Evolutionary conservation across 2,797 vertebrate genomes (phyloP), one percentile per base, ranked within the genome.

Genomic region (Spinibarbus caldwelli): DNA sequence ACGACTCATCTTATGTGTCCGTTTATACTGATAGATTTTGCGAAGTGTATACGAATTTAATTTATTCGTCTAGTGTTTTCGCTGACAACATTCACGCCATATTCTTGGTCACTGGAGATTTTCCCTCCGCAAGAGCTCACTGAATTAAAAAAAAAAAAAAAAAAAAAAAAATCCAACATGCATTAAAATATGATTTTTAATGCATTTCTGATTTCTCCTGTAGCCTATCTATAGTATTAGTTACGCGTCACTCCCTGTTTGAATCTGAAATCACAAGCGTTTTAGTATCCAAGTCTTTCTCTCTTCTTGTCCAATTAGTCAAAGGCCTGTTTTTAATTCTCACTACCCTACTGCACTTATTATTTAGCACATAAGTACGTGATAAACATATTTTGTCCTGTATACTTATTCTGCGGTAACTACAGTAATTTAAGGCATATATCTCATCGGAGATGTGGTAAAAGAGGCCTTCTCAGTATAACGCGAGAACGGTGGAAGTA

Each of bases 331-430:
- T 84, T 72, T 82, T 82, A 85, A 66, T 82, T 57, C 78, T 19
- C 49, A 70, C 80, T 71, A 8, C 49, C 62, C 72, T 64, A 14
- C 59, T 78, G 47, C 49, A 82, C 80, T 85, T 82, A 83, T 84
- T 78, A 75, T 88, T 87, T 78, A 87, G 80, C 79, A 85, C 85
- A 67, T 76, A 45, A n/a, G 36, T 86, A 82, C 84, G 57, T 77
- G 88, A 86, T 57, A 86, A 76, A 87, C 89, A 85, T 90, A 90
- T 91, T 91, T 90, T 91, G 92, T 91, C 87, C 88, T 41, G 86
- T 77, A 85, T 77, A 85, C 87, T 85, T 80, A 72, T 64, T 71
- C 83, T 54, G 59, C 70, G 75, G 88, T 78, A 26, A 84, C 36
- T 66, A 43, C n/a, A 71, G 47, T 68, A 85, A 67, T 82, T 19